These are phyloP conservation scores for Vesta saturnalis DNA, from an alignment of 2,888 invertebrate genomes.

Conservation along the genomic window DNA sequence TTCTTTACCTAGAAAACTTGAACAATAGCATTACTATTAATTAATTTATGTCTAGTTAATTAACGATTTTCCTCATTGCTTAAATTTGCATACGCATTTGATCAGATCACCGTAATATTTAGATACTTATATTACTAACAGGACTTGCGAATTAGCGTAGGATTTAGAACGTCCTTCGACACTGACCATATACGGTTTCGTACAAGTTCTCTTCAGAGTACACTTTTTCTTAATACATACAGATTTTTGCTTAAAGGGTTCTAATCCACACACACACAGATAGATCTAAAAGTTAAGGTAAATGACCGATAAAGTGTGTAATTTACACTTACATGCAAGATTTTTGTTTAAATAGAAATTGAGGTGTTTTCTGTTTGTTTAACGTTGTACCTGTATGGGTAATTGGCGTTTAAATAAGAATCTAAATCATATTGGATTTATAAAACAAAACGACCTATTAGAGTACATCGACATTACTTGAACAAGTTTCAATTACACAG, in stretches of 20 bases:
- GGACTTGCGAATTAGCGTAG: conserved; percentile 24
- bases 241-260: not conserved
- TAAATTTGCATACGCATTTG: not conserved
- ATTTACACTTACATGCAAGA: not conserved
- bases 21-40: not conserved
- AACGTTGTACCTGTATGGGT: too few relatives aligned
- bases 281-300: not conserved
- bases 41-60: not conserved
- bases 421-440: not conserved
- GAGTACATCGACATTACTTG: conserved; percentile 13
- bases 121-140: conserved; percentile 17
- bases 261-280: not conserved
- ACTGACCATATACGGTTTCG: conserved; percentile 21
- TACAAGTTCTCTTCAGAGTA: conserved; percentile 11
- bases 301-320: not conserved
- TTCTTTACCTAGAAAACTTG: conserved; percentile 26
- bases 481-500: conserved; percentile 10
- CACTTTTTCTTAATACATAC: too few relatives aligned
- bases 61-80: conserved; percentile 4
- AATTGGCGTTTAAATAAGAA: too few relatives aligned
- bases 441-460: not conserved
- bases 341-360: conserved; percentile 5
- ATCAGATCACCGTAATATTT: conserved; percentile 5
- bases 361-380: not conserved
- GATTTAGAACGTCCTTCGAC: conserved; percentile 25